Percentiles rank a stretch among this genome's conserved stretches.
phyloP scores from a whole-genome alignment of 2,888 invertebrate genomes.

The Tenthredo amoena region DNA sequence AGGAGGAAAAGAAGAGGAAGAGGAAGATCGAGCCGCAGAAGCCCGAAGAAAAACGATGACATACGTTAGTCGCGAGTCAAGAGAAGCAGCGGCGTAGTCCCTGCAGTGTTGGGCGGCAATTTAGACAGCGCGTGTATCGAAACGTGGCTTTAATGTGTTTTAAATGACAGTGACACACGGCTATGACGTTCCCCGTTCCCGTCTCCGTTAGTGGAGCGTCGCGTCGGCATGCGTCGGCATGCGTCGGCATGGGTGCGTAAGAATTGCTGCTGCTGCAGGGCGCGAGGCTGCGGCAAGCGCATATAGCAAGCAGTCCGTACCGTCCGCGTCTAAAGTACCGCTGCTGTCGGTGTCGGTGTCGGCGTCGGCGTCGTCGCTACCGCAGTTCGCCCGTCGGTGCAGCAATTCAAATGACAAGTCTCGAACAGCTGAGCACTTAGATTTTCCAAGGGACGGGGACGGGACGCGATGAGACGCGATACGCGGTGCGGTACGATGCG shows the following conservation, averaged over 20 bases:
- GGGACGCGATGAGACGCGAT: neutral
- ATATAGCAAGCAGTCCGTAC: neutral
- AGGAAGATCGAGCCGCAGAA: constrained; percentile 3
- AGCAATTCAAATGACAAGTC: constrained; percentile 64
- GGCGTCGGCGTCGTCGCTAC: neutral
- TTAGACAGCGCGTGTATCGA: constrained; percentile 55
- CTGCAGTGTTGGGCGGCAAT: constrained; percentile 25
- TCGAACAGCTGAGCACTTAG: constrained; percentile 75
- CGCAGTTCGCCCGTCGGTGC: neutral
- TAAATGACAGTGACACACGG: constrained; percentile 56
- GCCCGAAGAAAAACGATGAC: constrained; percentile 18
- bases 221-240: neutral
- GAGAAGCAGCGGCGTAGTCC: neutral
- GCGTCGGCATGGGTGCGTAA: neutral
- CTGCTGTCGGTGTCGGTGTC: constrained; percentile 25
- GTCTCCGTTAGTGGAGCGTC: constrained; percentile 18
- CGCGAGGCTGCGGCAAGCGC: neutral
- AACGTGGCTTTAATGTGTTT: constrained; percentile 57
- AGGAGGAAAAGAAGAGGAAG: neutral
- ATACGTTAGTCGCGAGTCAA: constrained; percentile 23
- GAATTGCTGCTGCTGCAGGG: neutral
- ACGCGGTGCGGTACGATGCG: constrained; percentile 13
- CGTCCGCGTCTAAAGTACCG: constrained; percentile 51
- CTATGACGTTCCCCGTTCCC: constrained; percentile 41
- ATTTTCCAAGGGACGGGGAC: constrained; percentile 47